Percentiles rank a stretch among this genome's conserved stretches.
phyloP scores from a whole-genome alignment of 2,797 vertebrate species.

The Adrianichthys oophorus region DNA sequence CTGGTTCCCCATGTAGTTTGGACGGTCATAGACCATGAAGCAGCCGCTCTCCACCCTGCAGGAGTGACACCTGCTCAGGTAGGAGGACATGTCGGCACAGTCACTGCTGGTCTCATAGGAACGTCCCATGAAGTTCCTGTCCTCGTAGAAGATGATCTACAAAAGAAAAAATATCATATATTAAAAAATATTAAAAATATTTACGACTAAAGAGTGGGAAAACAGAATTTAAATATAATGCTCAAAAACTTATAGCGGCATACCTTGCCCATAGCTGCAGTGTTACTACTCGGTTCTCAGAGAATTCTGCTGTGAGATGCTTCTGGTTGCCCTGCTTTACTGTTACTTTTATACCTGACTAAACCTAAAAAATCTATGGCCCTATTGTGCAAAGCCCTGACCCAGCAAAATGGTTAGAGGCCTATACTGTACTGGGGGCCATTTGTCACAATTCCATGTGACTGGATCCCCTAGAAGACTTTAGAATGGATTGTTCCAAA shows the following conservation, averaged over 20 bases:
- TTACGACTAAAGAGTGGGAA: neutral
- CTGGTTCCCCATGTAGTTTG: slow-evolving; percentile 62
- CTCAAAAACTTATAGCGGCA: slow-evolving; percentile 7
- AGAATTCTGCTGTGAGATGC: slow-evolving; percentile 41
- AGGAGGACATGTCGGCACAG: slow-evolving; percentile 65
- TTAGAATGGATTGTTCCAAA: slow-evolving; percentile 59
- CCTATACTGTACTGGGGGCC: slow-evolving; percentile 52
- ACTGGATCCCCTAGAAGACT: slow-evolving; percentile 55
- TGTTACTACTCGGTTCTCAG: slow-evolving; percentile 26
- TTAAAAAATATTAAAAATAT: too few species aligned
- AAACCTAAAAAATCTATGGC: slow-evolving; percentile 53
- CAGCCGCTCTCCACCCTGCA: slow-evolving; percentile 55
- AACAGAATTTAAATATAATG: neutral
- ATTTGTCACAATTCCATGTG: slow-evolving; percentile 56
- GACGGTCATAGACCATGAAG: slow-evolving; percentile 54
- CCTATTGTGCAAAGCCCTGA: slow-evolving; percentile 69
- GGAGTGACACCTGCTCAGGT: slow-evolving; percentile 61
- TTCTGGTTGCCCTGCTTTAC: slow-evolving; percentile 56
- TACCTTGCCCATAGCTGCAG: slow-evolving; percentile 67
- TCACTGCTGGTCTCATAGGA: slow-evolving; percentile 71
- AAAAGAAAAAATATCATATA: neutral
- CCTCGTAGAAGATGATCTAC: slow-evolving; percentile 68
- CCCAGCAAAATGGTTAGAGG: slow-evolving; percentile 66
- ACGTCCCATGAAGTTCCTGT: slow-evolving; percentile 67
- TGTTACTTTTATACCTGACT: slow-evolving; percentile 74